phyloP scores from a whole-genome alignment of 1,140 invertebrate genomes.

The Micrasema minimum region DNA sequence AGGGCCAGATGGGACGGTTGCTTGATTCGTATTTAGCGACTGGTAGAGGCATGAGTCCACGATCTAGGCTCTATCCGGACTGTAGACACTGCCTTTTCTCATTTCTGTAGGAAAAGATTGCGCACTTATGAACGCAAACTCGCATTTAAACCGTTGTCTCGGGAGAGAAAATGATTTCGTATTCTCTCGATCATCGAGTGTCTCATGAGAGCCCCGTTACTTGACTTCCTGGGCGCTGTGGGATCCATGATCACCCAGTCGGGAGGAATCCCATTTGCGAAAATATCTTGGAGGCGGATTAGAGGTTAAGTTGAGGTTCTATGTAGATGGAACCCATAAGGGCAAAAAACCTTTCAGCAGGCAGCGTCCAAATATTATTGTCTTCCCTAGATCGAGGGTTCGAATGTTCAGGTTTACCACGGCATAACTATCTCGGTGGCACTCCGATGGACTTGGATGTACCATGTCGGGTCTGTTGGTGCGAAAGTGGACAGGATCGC shows the following conservation, averaged over 20 bases:
- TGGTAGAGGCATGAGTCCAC: slow-evolving; percentile 74
- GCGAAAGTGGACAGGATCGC: slow-evolving; percentile 75
- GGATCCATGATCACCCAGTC: slow-evolving; percentile 72
- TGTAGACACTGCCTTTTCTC: slow-evolving; percentile 79
- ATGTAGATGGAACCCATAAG: slow-evolving; percentile 75
- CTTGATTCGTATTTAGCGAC: slow-evolving; percentile 81
- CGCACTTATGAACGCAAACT: slow-evolving; percentile 75
- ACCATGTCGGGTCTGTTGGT: slow-evolving; percentile 87
- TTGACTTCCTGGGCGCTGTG: slow-evolving; percentile 69
- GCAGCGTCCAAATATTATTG: slow-evolving; percentile 84
- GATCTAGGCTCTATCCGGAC: slow-evolving; percentile 79
- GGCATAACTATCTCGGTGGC: slow-evolving; percentile 77
- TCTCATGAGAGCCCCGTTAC: slow-evolving; percentile 74
- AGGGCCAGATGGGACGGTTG: slow-evolving; percentile 79
- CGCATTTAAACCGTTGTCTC: slow-evolving; percentile 77
- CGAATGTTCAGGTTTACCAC: slow-evolving; percentile 75
- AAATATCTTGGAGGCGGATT: slow-evolving; percentile 84
- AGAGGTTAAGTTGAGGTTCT: slow-evolving; percentile 77
- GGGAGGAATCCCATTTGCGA: slow-evolving; percentile 77
- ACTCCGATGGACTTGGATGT: slow-evolving; percentile 80
- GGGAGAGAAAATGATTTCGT: slow-evolving; percentile 75
- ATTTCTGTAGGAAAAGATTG: slow-evolving; percentile 75
- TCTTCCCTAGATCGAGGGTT: slow-evolving; percentile 78
- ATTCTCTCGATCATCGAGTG: slow-evolving; percentile 81
- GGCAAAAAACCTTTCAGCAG: slow-evolving; percentile 80